Base-by-base conservation (phyloP, 2,888 invertebrate genomes). In the Merodon equestris region DNA sequence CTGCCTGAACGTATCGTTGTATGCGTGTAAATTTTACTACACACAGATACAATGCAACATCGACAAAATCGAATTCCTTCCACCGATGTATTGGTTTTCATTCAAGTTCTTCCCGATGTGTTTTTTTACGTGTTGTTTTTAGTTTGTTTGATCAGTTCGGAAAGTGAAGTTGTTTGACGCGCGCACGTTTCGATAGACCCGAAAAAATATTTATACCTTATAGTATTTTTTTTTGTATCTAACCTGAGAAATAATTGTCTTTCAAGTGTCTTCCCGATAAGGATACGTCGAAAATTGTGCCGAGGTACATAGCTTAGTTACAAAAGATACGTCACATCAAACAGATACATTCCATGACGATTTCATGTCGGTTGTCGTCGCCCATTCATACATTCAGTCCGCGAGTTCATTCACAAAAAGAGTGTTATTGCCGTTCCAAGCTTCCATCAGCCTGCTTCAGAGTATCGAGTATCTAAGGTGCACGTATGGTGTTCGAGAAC, bases 81-180 rank as follows among this genome's bases (percentile, higher is more conserved):
- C 67, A 63, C 60, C 54, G 45, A 71, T 67, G 85, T 84, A 75
- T 84, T 83, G 73, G 84, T 84, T 84, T 85, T 85, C 86, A 86
- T 85, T 85, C 86, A 85, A 86, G 85, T 85, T 85, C 84, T 83
- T 82, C 61, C 72, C 81, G 81, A 81, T 75, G 81, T 81, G 10
- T 40, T 40, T 75, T 81, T 68, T 75, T 74, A 70, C 81, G 61
- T 75, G 79, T 81, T 81, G 81, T 81, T 74, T 70, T 84, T 83
- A 84, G 86, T 86, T 87, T 85, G 86, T 86, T 87, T 86, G 88
- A 87, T 88, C 87, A 87, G 86, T 87, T 87, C 87, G 87, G 85
- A 87, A 87, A 86, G 87, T 87, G 86, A 88, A 86, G 87, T 88
- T 86, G 86, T 83, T 84, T 83, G 76, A 68, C 70, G 73, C 73